phyloP scores from a whole-genome alignment of 92 coral and sea anemone genomes.

The Parazoanthus swiftii region DNA sequence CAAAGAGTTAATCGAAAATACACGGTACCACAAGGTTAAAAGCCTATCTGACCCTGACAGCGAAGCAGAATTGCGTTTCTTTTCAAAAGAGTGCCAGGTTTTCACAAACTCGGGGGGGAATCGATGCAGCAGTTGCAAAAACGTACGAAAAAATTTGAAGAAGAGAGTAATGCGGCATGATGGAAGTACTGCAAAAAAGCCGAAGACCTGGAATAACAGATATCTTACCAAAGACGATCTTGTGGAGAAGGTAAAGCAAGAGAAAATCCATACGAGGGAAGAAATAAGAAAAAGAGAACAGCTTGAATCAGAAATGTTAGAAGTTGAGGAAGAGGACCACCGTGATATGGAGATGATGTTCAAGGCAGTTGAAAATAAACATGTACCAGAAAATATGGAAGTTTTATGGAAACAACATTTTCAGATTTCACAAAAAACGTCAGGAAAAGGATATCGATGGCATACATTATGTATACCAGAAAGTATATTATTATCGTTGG shows the following conservation, averaged over 20 bases:
- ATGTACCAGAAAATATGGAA: background rate
- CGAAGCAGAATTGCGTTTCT: background rate
- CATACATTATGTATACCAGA: background rate
- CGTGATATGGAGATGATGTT: background rate
- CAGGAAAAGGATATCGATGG: conserved; percentile 1
- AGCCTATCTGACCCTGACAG: background rate
- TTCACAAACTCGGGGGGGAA: conserved; percentile 2
- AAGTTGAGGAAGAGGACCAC: conserved; percentile 5
- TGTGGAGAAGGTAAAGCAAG: conserved; percentile 3
- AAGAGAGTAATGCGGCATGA: background rate
- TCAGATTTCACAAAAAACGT: background rate
- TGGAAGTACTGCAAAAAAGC: background rate
- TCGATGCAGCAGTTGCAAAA: background rate
- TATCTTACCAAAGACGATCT: background rate
- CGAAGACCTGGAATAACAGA: background rate
- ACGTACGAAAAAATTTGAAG: background rate
- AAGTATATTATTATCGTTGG: background rate
- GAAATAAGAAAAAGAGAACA: background rate
- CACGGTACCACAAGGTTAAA: background rate
- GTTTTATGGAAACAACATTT: conserved; percentile 3
- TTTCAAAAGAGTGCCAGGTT: background rate
- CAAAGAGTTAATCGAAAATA: background rate
- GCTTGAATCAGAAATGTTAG: background rate
- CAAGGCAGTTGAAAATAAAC: background rate
- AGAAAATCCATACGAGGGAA: background rate